Conservation (phyloP, 2,888 invertebrate genomes). For the Diplolepis rosae region DNA sequence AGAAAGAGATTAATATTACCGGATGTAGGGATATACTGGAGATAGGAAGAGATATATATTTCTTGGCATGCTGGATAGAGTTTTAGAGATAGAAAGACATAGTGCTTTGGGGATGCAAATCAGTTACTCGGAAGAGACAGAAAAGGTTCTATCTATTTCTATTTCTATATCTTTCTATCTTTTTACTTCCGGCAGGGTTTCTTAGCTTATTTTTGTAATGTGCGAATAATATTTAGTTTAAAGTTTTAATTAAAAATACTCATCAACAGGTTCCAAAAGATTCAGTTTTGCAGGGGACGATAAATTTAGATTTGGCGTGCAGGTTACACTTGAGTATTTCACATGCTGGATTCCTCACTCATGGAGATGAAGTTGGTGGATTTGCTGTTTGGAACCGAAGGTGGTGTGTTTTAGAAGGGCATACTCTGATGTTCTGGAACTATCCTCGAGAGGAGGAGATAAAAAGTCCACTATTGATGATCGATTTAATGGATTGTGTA, state of each 20-base stretch:
- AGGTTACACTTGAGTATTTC: constrained; percentile 59
- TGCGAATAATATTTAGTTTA: too few species aligned
- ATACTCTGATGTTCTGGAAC: constrained; percentile 74
- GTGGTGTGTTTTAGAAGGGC: constrained; percentile 76
- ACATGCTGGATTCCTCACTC: constrained; percentile 75
- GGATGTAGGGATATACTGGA: too few species aligned
- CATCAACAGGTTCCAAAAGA: constrained; percentile 9
- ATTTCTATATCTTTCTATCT: too few species aligned
- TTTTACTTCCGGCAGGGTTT: background rate
- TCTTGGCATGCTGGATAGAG: too few species aligned
- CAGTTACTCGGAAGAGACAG: too few species aligned
- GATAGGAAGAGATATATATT: too few species aligned
- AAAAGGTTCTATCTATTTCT: too few species aligned
- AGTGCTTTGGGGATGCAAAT: too few species aligned
- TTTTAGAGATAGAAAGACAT: too few species aligned
- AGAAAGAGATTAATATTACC: too few species aligned
- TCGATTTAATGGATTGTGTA: constrained; percentile 72
- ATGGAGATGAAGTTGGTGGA: constrained; percentile 71
- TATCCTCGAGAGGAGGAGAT: constrained; percentile 74
- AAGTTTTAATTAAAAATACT: too few species aligned
- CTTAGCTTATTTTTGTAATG: background rate
- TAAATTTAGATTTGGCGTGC: constrained; percentile 60
- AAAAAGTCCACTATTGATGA: constrained; percentile 56
- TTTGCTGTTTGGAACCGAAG: constrained; percentile 75
- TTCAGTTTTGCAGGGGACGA: constrained; percentile 60